phyloP scores from a whole-genome alignment of 2,888 invertebrate species.

The Dioctria rufipes region DNA sequence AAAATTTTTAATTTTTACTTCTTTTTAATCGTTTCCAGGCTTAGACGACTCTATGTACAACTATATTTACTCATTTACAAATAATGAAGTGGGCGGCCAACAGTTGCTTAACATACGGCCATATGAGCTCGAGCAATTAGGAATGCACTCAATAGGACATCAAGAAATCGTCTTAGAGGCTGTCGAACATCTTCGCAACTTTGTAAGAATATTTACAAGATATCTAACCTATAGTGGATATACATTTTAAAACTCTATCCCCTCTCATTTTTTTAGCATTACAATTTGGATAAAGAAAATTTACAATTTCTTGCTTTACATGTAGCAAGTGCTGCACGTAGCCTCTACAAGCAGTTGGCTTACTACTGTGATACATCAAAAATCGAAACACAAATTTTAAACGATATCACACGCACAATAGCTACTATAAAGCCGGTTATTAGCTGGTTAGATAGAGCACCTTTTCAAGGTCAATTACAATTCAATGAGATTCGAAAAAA shows the following conservation, averaged over 20 bases:
- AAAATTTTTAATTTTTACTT: neutral
- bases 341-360: constrained; percentile 80
- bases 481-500: constrained; percentile 81
- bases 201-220: constrained; percentile 77
- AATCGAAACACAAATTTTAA: constrained; percentile 85
- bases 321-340: constrained; percentile 86
- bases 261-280: constrained; percentile 78
- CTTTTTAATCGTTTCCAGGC: constrained; percentile 62
- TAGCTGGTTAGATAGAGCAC: constrained; percentile 87
- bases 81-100: constrained; percentile 86
- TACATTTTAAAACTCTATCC: constrained; percentile 51
- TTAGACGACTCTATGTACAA: constrained; percentile 77
- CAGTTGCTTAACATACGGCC: constrained; percentile 85
- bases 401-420: constrained; percentile 89
- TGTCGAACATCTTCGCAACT: constrained; percentile 89
- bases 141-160: constrained; percentile 90
- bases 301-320: constrained; percentile 90
- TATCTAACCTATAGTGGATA: neutral
- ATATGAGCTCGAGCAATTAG: constrained; percentile 90
- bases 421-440: constrained; percentile 89
- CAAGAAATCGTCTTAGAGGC: constrained; percentile 95
- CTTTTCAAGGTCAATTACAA: constrained; percentile 72
- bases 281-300: constrained; percentile 92
- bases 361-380: constrained; percentile 74
- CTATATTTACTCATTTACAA: constrained; percentile 85